Conservation (phyloP, 2,888 invertebrate genomes). For the Coenonympha arcania region DNA sequence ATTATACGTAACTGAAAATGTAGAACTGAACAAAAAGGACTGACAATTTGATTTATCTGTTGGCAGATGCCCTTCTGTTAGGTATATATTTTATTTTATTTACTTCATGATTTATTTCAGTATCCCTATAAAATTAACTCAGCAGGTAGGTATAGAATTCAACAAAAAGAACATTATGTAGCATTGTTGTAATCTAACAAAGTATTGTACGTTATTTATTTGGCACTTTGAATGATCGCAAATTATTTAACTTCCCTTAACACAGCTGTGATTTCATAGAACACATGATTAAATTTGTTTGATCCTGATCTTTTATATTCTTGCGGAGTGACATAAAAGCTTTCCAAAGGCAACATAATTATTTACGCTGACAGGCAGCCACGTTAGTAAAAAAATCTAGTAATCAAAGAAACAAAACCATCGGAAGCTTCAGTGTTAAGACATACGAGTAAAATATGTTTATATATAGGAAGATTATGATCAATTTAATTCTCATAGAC, state of each 20-base stretch:
- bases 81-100: background rate
- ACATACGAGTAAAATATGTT: background rate
- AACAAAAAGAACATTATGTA: background rate
- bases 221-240: background rate
- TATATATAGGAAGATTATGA: background rate
- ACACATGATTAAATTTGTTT: too few species aligned
- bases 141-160: background rate
- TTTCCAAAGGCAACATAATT: too few species aligned
- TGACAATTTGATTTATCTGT: background rate
- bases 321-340: too few species aligned
- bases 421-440: background rate
- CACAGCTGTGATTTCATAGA: too few species aligned
- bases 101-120: background rate
- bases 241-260: background rate
- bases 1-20: background rate
- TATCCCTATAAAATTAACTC: constrained; percentile 1
- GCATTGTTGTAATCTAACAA: background rate
- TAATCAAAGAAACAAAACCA: background rate
- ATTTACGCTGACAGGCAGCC: too few species aligned
- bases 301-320: too few species aligned
- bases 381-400: too few species aligned
- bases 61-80: background rate
- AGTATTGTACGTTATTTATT: background rate
- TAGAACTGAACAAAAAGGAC: background rate
- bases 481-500: background rate